Conservation (phyloP, 2,888 invertebrate genomes). For the Tineola bisselliella region DNA sequence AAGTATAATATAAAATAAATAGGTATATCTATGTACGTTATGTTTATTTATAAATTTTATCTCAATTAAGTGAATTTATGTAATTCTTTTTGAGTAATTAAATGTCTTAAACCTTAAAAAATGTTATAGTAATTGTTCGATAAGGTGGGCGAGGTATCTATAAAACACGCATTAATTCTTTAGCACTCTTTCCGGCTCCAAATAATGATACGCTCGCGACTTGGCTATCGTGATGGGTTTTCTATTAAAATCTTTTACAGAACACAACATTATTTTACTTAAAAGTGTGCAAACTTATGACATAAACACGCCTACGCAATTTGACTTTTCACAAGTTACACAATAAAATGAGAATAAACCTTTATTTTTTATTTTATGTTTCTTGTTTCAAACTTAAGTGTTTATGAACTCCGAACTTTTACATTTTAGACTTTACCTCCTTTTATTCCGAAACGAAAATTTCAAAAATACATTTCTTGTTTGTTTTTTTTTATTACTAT, state of each 20-base stretch:
- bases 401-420: slow-evolving; percentile 21
- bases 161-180: too few species aligned
- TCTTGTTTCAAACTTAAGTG: slow-evolving; percentile 30
- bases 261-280: not conserved
- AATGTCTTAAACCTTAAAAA: too few species aligned
- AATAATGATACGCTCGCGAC: too few species aligned
- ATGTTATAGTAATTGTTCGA: too few species aligned
- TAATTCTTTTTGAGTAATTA: too few species aligned
- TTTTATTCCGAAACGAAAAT: not conserved
- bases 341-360: slow-evolving; percentile 32
- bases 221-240: not conserved
- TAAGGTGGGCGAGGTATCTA: too few species aligned
- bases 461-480: not conserved
- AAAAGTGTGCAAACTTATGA: slow-evolving; percentile 26
- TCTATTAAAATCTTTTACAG: not conserved
- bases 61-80: too few species aligned
- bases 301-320: slow-evolving; percentile 36
- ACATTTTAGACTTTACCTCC: not conserved
- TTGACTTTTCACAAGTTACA: slow-evolving; percentile 34
- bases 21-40: too few species aligned
- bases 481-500: not conserved
- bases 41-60: too few species aligned
- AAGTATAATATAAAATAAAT: too few species aligned
- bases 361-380: slow-evolving; percentile 37
- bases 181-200: too few species aligned